Evolutionary conservation across 2,797 vertebrate genomes (phyloP).

Genomic region (Gymnopithys bicolor): DNA sequence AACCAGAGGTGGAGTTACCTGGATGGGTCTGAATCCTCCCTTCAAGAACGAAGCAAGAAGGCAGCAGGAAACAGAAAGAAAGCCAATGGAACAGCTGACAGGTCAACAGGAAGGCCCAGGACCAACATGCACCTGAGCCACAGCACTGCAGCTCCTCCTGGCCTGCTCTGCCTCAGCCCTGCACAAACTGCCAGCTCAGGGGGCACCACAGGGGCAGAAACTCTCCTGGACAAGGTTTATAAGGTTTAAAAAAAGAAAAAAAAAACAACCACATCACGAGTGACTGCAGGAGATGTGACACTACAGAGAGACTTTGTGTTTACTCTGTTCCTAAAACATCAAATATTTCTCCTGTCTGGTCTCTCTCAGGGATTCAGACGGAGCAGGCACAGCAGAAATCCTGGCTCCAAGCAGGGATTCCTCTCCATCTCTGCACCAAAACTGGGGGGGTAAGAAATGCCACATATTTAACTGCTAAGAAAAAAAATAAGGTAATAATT

Average conservation of each 20-base stretch:
- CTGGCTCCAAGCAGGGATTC: background rate
- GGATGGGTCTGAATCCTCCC: conserved; percentile 99
- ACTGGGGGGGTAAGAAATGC: background rate
- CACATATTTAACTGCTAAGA: background rate
- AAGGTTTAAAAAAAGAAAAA: background rate
- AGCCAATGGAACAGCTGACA: conserved; percentile 91
- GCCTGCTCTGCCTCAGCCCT: background rate
- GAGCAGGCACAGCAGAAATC: background rate
- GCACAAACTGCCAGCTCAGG: background rate
- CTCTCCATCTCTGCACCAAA: background rate
- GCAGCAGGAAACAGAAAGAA: conserved; percentile 94
- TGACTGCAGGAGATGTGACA: background rate
- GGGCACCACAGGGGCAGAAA: background rate
- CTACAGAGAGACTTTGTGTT: background rate
- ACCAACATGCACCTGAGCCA: conserved; percentile 75
- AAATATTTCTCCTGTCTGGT: background rate
- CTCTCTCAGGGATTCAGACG: background rate
- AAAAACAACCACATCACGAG: background rate
- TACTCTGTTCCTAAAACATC: background rate
- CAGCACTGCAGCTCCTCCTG: conserved; percentile 11
- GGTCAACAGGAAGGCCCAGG: conserved; percentile 77
- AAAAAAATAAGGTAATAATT: background rate
- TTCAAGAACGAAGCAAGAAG: conserved; percentile 91
- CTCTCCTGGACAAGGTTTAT: background rate
- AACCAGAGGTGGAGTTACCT: conserved; percentile 82